Evolutionary conservation across 2,888 invertebrate species (phyloP).

Genomic region (Meliscaeva auricollis): DNA sequence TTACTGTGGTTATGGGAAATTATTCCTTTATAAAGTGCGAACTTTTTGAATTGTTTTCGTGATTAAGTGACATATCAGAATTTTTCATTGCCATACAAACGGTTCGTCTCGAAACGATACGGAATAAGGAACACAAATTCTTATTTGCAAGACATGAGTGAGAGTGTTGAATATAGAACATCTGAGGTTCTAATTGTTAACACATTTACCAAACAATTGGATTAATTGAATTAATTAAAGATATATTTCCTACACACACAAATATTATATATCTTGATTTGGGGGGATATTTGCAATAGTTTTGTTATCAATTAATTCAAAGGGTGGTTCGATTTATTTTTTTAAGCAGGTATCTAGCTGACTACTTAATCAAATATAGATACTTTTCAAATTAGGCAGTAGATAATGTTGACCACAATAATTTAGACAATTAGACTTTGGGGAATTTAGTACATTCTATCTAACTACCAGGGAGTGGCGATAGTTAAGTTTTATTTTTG

Average conservation of each 20-base stretch:
- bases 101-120: not conserved
- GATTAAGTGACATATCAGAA: constrained; percentile 33
- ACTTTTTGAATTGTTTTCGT: constrained; percentile 55
- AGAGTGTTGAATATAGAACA: constrained; percentile 5
- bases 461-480: no score
- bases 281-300: constrained; percentile 11
- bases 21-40: constrained; percentile 56
- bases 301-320: constrained; percentile 5
- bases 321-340: constrained; percentile 8
- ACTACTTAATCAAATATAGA: not conserved
- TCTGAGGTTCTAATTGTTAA: constrained; percentile 66
- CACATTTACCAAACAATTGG: constrained; percentile 57
- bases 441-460: not conserved
- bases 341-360: not conserved
- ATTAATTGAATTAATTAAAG: constrained; percentile 63
- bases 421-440: not conserved
- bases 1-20: constrained; percentile 38
- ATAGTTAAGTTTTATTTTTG: no score
- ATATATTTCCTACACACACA: constrained; percentile 4
- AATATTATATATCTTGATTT: not conserved
- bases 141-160: not conserved
- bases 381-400: no score
- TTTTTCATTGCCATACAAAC: constrained; percentile 5
- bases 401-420: not conserved
- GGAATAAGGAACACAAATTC: constrained; percentile 17